phyloP scores from a whole-genome alignment of 1,140 invertebrate genomes.

The Brachionus rotundiformis region DNA sequence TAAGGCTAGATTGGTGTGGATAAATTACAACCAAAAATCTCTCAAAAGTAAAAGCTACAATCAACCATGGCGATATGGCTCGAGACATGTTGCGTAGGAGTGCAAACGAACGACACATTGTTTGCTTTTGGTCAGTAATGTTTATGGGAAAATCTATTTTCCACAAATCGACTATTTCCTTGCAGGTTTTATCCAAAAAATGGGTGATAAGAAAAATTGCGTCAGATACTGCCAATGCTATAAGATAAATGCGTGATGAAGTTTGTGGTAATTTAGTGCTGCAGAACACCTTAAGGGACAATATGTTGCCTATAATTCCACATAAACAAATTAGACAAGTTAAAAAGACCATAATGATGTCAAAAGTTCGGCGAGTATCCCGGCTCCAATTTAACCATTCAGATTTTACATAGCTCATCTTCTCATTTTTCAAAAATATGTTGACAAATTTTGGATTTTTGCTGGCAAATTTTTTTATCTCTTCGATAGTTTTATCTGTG shows the following conservation, averaged over 20 bases:
- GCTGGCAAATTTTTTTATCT: not conserved
- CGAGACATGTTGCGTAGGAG: constrained; percentile 1
- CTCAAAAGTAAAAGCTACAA: constrained; percentile 49
- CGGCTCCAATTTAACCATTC: not conserved
- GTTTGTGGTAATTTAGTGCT: constrained; percentile 36
- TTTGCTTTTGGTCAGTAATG: constrained; percentile 47
- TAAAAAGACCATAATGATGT: not conserved
- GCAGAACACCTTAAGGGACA: constrained; percentile 46
- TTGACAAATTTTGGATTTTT: not conserved
- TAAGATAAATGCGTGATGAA: constrained; percentile 36
- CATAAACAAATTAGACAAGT: not conserved
- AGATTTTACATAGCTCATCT: not conserved
- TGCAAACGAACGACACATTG: constrained; percentile 47
- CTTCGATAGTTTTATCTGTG: not conserved
- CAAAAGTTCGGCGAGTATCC: not conserved
- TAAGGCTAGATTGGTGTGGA: constrained; percentile 17
- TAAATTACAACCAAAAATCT: constrained; percentile 45
- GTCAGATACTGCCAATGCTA: constrained; percentile 29
- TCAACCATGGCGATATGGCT: constrained; percentile 3
- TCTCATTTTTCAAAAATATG: constrained; percentile 18
- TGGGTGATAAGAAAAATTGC: constrained; percentile 23
- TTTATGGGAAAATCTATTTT: constrained; percentile 48
- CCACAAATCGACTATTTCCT: constrained; percentile 45
- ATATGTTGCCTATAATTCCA: constrained; percentile 32
- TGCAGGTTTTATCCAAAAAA: constrained; percentile 45